Evolutionary conservation across 2,888 invertebrate species (phyloP).

Genomic region (Trichopria drosophilae): DNA sequence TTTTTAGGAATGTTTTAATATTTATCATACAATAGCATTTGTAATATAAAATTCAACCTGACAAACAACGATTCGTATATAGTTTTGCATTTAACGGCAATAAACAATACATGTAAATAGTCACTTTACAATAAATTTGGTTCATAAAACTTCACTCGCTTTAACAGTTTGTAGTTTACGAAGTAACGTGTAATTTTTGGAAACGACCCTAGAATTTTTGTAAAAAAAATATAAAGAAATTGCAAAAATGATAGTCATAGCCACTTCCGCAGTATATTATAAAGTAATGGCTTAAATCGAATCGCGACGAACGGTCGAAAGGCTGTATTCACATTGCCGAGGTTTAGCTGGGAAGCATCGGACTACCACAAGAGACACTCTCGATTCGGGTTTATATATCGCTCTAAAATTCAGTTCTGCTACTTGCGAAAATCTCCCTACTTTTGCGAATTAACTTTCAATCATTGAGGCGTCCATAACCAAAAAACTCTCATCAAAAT

Average conservation of each 20-base stretch:
- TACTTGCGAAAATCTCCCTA: constrained; percentile 22
- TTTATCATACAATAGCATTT: no score
- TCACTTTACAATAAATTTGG: no score
- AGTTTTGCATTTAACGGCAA: no score
- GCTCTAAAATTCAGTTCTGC: background rate
- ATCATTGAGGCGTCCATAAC: no score
- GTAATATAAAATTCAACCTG: no score
- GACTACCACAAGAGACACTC: constrained; percentile 39
- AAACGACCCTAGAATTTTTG: no score
- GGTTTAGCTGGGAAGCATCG: constrained; percentile 48
- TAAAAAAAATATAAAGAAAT: constrained; percentile 7
- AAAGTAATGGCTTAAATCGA: constrained; percentile 36
- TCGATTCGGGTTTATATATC: constrained; percentile 43
- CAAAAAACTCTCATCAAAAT: no score
- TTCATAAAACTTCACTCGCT: no score
- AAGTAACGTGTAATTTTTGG: constrained; percentile 1
- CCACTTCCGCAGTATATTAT: constrained; percentile 48
- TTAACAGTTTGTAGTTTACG: no score
- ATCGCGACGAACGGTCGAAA: constrained; percentile 9
- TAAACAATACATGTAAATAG: no score
- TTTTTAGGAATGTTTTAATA: no score
- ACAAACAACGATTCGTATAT: no score
- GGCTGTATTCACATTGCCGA: constrained; percentile 39
- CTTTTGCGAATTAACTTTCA: background rate
- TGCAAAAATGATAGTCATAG: constrained; percentile 46